A percentile compares a stretch with the other conserved stretches of the same genome.
phyloP scores from a whole-genome alignment of 2,797 vertebrate genomes.

The Astyanax mexicanus region DNA sequence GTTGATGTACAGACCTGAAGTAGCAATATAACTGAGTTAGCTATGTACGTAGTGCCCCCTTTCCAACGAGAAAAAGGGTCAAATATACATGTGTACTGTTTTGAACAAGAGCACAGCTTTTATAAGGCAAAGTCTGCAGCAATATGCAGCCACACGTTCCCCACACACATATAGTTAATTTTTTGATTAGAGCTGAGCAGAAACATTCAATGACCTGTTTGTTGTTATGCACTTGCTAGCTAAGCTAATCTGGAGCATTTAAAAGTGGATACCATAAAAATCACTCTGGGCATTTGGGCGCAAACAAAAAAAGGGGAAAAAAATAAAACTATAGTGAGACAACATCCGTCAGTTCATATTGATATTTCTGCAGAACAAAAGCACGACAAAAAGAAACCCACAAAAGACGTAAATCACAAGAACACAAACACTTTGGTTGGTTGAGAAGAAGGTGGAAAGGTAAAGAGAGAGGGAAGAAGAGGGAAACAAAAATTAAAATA shows the following conservation, averaged over 20 bases:
- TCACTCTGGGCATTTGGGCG: conserved; percentile 26
- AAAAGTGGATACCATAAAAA: conserved; percentile 41
- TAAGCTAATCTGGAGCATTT: conserved; percentile 18
- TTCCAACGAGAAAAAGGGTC: not conserved
- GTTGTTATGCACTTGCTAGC: conserved; percentile 9
- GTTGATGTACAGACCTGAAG: not conserved
- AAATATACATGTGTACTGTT: not conserved
- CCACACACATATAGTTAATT: not conserved
- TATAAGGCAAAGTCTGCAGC: conserved; percentile 47
- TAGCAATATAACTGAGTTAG: not conserved
- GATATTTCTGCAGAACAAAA: not conserved
- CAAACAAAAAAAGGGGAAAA: not conserved
- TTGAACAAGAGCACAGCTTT: conserved; percentile 22
- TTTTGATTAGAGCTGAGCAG: conserved; percentile 37
- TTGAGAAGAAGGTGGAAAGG: conserved; percentile 30
- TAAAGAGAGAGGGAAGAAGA: too few species aligned
- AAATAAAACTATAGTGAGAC: conserved; percentile 4
- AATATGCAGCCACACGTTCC: conserved; percentile 22
- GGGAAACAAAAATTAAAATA: too few species aligned
- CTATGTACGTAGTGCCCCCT: not conserved
- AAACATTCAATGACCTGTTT: conserved; percentile 49
- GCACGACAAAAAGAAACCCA: conserved; percentile 34
- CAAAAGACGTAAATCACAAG: conserved; percentile 29
- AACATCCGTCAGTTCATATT: conserved; percentile 1
- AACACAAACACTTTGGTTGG: conserved; percentile 54